Conservation (phyloP, 1,140 invertebrate species). For the Periplaneta americana region DNA sequence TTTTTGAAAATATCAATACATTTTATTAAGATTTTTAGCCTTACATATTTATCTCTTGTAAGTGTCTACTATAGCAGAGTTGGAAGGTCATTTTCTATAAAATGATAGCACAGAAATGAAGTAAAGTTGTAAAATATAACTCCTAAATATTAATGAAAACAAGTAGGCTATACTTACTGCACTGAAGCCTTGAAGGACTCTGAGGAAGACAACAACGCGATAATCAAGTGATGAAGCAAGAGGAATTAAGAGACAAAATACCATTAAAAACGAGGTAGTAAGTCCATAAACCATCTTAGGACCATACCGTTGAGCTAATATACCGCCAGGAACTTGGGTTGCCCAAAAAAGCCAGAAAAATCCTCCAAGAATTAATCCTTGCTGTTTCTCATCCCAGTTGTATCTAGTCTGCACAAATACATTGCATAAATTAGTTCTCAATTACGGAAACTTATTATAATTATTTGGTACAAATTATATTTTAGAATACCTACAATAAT, state of each 20-base stretch:
- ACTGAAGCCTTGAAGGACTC: constrained; percentile 65
- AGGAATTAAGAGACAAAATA: constrained; percentile 66
- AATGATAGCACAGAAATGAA: no score
- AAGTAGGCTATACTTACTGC: constrained; percentile 61
- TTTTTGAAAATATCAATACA: no score
- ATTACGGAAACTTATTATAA: no score
- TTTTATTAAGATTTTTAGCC: no score
- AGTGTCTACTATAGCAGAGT: no score
- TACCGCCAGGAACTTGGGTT: constrained; percentile 67
- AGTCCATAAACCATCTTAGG: constrained; percentile 64
- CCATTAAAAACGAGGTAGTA: constrained; percentile 57
- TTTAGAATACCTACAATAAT: no score
- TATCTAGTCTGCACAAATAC: constrained; percentile 37
- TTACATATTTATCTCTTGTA: no score
- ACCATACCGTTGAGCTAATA: constrained; percentile 61
- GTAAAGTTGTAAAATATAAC: no score
- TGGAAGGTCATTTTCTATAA: no score
- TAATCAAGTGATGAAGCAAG: constrained; percentile 51
- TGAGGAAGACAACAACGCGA: constrained; percentile 51
- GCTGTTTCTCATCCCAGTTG: constrained; percentile 61
- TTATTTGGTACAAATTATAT: no score
- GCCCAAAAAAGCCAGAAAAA: constrained; percentile 72
- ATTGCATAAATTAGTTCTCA: no score
- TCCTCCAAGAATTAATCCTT: constrained; percentile 59
- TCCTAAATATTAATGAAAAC: no score